Base-by-base conservation (phyloP, 2,797 vertebrate genomes). In the Dendrocincla tyrannina region DNA sequence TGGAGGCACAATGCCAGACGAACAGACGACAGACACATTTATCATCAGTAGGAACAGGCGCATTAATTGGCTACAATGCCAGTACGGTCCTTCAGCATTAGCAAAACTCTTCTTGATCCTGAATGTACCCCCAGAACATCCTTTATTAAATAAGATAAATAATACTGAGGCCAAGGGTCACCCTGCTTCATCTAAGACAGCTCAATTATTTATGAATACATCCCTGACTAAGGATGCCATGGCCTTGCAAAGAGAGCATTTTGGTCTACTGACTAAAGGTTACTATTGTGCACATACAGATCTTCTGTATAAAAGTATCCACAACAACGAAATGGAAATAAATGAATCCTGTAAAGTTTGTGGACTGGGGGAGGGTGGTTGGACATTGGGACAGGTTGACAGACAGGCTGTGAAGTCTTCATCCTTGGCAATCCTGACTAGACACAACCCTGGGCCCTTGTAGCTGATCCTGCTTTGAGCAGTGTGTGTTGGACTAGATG, bases 111-210 rank as follows among this genome's bases (percentile, higher is more conserved):
- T 88, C 93, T 81, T 91, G 91, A 95, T 97, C 80, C 74, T 66
- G 64, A 91, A 72, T 80, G 55, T 70, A 83, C 28, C 66, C 68
- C 13, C 52, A 93, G 85, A 95, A 60, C 55, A 67, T 64, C 88
- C 91, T 91, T 82, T 56, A 96, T 94, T 95, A 96, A 95, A 83
- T 60, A 92, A 96, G 95, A 97, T 49, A 77, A 94, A 96, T 94
- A 93, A 55, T 78, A 87, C 18, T 56, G 42, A 87, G 87, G 88
- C 35, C 73, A 75, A 74, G 74, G 76, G 72, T 93, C 0, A 0
- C 30, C 67, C 76, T 59, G 37, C 63, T 96, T 82, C 60, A 67
- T 90, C 80, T 94, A 50, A 89, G 78, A 94, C 91, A 77, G 35
- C 78, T 94, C 62, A 85, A 66, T 64, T 93, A 89, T 93, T 94